Evolutionary conservation across 2,888 invertebrate genomes (phyloP), one percentile per base, ranked within the genome.

Genomic region (Strigamia crassipes): DNA sequence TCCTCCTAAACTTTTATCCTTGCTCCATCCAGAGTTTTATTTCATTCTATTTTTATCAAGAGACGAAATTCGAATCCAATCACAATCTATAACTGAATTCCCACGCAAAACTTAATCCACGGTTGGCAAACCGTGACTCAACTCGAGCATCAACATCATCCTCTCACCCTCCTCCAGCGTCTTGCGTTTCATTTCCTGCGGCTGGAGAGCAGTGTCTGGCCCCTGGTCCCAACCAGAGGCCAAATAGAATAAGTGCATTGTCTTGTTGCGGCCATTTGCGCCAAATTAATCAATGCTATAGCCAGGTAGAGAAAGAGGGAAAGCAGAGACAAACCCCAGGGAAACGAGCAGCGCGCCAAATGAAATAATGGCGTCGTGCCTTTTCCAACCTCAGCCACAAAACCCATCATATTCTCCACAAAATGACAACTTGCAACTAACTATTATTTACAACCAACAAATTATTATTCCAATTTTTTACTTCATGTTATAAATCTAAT

Each of bases 231-330:
- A 56, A 38, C 78, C 42, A 78, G 31, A 80, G 46, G 51, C 51
- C 42, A 46, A 80, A 80, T 80, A 51, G 80, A 51, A 80, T 80
- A 80, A 80, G 80, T 80, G 80, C 80, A 51, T 80, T 80, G 80
- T 80, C 46, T 80, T 80, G 80, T 80, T 80, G 80, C 46, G 51
- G 42, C 80, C 41, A 42, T 80, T 51, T 31, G 80, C 46, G 46
- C 42, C 38, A 80, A 80, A 80, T 80, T 80, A 80, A 80, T 80
- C 80, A 80, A 80, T 80, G 80, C 56, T 51, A 31, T 51, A 31
- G 46, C 42, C 80, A 31, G 80, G 31, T 41, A 51, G 42, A 78
- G 78, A 78, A 31, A 77, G 78, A 38, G 78, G 13, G 78, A 38
- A 4, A 38, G n/a, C 6, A 4, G 51, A 80, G 46, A 42, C 80